These are phyloP conservation scores for Poecilia picta DNA, from an alignment of 2,797 vertebrate species.

Conservation along the genomic window DNA sequence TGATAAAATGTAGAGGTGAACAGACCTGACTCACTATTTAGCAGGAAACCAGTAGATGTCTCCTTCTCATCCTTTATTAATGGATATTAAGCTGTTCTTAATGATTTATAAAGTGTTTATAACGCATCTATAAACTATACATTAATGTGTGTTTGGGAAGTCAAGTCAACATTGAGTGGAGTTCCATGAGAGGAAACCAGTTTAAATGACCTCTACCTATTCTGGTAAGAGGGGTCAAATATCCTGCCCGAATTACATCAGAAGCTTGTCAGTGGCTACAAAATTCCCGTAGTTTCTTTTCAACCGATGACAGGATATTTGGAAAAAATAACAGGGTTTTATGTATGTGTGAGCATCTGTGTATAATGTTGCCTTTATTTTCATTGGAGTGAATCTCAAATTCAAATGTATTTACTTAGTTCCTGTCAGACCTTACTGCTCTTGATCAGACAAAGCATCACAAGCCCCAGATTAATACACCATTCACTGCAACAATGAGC, in stretches of 20 bases:
- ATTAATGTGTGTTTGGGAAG: neutral
- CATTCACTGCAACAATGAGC: neutral
- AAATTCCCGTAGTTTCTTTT: neutral
- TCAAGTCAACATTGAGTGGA: neutral
- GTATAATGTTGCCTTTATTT: neutral
- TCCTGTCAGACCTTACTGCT: neutral
- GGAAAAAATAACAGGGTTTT: too few relatives aligned
- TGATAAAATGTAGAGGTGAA: too few relatives aligned
- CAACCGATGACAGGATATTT: neutral
- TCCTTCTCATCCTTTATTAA: too few relatives aligned
- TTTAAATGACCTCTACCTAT: neutral
- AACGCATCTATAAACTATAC: too few relatives aligned
- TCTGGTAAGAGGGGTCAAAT: neutral
- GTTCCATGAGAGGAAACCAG: neutral
- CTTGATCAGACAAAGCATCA: neutral
- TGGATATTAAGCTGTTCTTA: too few relatives aligned
- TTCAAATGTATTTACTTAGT: neutral
- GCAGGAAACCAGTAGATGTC: too few relatives aligned
- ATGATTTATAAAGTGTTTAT: too few relatives aligned
- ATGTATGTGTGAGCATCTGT: neutral
- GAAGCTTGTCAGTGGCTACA: neutral
- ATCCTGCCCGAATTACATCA: neutral
- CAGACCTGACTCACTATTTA: too few relatives aligned
- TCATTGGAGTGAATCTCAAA: neutral
- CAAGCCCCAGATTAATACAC: neutral